Conservation (phyloP, 2,113 vertebrate genomes). For the Apistogramma diplotaenia region DNA sequence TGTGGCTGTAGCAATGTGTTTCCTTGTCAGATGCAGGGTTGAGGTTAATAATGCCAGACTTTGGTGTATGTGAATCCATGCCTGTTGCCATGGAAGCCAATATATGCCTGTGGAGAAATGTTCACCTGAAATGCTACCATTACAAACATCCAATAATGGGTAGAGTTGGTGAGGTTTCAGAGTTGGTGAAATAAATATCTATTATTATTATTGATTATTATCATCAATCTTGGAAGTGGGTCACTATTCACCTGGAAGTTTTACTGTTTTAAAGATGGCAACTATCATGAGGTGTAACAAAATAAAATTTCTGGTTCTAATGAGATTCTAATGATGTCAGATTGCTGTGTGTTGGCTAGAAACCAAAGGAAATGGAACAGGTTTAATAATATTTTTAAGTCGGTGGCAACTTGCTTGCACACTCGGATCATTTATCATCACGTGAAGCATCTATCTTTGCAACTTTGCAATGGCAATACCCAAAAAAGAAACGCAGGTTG, state of each 20-base stretch:
- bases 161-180: not conserved
- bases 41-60: constrained; percentile 33
- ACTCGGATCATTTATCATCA: not conserved
- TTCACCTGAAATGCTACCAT: constrained; percentile 4
- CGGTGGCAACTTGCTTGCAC: not conserved
- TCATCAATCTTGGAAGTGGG: constrained; percentile 16
- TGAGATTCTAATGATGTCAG: not conserved
- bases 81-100: constrained; percentile 56
- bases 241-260: not conserved
- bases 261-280: not conserved
- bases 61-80: not conserved
- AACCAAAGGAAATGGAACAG: not conserved
- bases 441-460: not conserved
- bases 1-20: constrained; percentile 1
- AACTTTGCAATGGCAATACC: not conserved
- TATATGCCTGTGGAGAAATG: not conserved
- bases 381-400: not conserved
- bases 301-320: not conserved
- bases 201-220: too few species aligned
- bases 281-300: not conserved
- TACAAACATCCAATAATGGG: constrained; percentile 24
- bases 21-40: not conserved
- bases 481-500: not conserved
- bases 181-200: not conserved
- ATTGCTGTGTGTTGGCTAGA: not conserved